Evolutionary conservation across 1,140 invertebrate species (phyloP), one percentile per base, ranked within the genome.

Genomic region (Diabrotica undecimpunctata): DNA sequence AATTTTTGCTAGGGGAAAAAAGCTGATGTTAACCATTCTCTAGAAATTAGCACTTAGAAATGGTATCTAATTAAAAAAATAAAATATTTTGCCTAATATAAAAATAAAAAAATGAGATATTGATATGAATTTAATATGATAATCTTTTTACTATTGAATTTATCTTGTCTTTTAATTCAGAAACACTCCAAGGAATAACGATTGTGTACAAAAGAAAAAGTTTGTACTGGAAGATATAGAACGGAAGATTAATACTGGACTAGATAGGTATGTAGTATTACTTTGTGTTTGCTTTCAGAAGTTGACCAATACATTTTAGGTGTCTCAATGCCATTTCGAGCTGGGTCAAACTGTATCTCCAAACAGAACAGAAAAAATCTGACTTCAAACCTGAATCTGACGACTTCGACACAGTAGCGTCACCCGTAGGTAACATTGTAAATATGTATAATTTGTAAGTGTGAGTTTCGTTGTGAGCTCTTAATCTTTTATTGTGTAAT

Each of bases 331-430:
- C 95, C 0, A 88, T 98, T 25, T 87, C 94, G 64, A 90, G 91
- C 13, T 99, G 95, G 92, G 90, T 97, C 0, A 93, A 92, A 81
- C 83, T 94, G 55, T 90, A 96, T 74, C 82, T 99, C 2, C 90
- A 95, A 79, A 89, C 86, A 5, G 96, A 99, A 78, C 97, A 99
- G 81, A 95, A 94, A 77, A 97, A 97, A 78, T 91, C 89, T 0
- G 97, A 99, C 79, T 99, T 97, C 73, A 97, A 94, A 75, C 95
- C 96, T 0, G 97, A 99, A 79, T 90, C 84, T 6, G 90, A 93
- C 73, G 86, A 90, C 6, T 74, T 81, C 54, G 89, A 92, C 72
- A 92, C 90, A 0, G 79, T 93, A 35, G 87, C 87, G 7, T 92
- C 90, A 36, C 80, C 86, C 5, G 87, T 88, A 80, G 81, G 76